A percentile compares a stretch with the other conserved stretches of the same genome.
Conservation (phyloP, 2,797 vertebrate genomes). For the Acanthurus lineatus region DNA sequence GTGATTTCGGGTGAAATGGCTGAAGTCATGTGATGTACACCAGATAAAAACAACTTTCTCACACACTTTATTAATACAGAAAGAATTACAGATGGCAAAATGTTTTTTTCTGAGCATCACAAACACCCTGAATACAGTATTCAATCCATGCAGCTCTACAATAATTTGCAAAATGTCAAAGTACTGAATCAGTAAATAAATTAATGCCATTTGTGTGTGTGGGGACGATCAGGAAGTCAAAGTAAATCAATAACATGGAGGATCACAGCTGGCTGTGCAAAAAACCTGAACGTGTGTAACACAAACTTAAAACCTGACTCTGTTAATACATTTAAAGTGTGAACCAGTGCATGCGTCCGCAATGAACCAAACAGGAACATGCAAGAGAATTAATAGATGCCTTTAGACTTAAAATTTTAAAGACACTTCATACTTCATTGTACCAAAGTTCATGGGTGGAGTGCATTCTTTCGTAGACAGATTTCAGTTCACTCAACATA, state of each 20-base stretch:
- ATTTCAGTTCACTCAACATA: slow-evolving; percentile 24
- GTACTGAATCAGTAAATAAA: slow-evolving; percentile 24
- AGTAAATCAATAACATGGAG: slow-evolving; percentile 24
- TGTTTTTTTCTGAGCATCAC: no score
- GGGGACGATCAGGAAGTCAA: slow-evolving; percentile 43
- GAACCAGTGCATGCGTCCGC: background rate
- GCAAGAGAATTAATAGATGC: background rate
- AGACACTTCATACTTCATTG: background rate
- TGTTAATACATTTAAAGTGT: background rate
- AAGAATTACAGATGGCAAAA: no score
- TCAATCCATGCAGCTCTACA: background rate
- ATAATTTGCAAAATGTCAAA: background rate
- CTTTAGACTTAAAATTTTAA: background rate
- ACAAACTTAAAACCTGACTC: background rate
- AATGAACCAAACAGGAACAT: background rate
- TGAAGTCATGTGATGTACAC: no score
- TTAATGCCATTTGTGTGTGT: slow-evolving; percentile 15
- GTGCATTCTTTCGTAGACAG: background rate
- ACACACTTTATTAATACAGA: no score
- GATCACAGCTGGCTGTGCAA: background rate
- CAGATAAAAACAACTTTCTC: no score
- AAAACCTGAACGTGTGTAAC: background rate
- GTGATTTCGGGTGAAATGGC: no score
- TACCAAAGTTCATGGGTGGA: background rate
- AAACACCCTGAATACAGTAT: background rate